phyloP scores from a whole-genome alignment of 2,888 invertebrate species.

The Platynereis dumerilii region DNA sequence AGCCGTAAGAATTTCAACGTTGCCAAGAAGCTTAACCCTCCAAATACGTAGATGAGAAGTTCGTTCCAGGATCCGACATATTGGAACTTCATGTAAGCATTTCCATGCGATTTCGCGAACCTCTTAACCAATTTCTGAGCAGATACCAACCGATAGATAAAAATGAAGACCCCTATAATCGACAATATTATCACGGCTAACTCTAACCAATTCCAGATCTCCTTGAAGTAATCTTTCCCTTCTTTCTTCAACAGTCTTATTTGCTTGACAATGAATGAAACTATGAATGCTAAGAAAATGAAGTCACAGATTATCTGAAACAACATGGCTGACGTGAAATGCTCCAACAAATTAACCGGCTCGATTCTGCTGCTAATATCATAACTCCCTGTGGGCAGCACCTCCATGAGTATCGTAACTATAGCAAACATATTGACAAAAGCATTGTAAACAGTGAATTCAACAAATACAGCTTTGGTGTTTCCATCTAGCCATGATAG shows the following conservation, averaged over 20 bases:
- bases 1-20: slow-evolving; percentile 66
- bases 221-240: slow-evolving; percentile 52
- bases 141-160: slow-evolving; percentile 53
- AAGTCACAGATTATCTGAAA: slow-evolving; percentile 39
- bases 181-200: slow-evolving; percentile 54
- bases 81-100: slow-evolving; percentile 62
- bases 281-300: slow-evolving; percentile 50
- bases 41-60: slow-evolving; percentile 64
- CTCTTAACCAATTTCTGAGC: slow-evolving; percentile 58
- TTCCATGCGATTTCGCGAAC: slow-evolving; percentile 62
- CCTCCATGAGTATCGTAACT: slow-evolving; percentile 56
- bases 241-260: slow-evolving; percentile 49
- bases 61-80: slow-evolving; percentile 64
- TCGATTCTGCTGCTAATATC: slow-evolving; percentile 56
- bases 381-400: slow-evolving; percentile 55
- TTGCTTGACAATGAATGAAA: slow-evolving; percentile 61
- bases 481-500: slow-evolving; percentile 65
- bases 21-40: slow-evolving; percentile 65
- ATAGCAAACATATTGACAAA: slow-evolving; percentile 59
- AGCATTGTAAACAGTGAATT: slow-evolving; percentile 67
- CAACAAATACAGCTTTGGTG: slow-evolving; percentile 66
- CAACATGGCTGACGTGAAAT: slow-evolving; percentile 39
- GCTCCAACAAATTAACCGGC: slow-evolving; percentile 57
- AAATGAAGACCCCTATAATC: slow-evolving; percentile 54
- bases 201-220: slow-evolving; percentile 53